Percentiles rank a stretch among this genome's conserved stretches.
phyloP scores from a whole-genome alignment of 2,113 vertebrate species.

The Carassius gibelio region DNA sequence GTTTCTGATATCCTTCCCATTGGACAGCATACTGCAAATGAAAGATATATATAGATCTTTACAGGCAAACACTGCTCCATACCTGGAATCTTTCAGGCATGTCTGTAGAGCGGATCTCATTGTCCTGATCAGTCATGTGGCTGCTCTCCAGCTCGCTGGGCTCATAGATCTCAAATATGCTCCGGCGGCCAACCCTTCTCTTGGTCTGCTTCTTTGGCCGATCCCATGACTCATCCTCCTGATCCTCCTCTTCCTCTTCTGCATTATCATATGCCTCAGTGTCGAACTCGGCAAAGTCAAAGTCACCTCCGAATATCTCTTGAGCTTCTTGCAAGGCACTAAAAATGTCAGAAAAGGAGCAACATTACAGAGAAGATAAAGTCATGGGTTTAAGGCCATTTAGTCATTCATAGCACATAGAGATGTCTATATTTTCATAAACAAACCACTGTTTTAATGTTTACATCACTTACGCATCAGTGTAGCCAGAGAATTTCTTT shows the following conservation, averaged over 20 bases:
- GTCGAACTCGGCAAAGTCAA: constrained; percentile 96
- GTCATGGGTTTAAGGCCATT: not conserved
- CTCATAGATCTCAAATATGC: constrained; percentile 98
- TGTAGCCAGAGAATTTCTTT: constrained; percentile 95
- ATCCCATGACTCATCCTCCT: constrained; percentile 89
- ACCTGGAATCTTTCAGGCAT: constrained; percentile 99
- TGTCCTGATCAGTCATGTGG: constrained; percentile 97
- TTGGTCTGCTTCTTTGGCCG: constrained; percentile 93
- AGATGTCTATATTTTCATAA: not conserved
- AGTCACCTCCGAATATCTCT: constrained; percentile 97
- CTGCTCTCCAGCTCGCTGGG: constrained; percentile 98
- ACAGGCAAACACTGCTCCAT: constrained; percentile 31
- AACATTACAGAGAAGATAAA: not conserved
- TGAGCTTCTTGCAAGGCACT: constrained; percentile 97
- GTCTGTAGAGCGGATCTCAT: constrained; percentile 95
- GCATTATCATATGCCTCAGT: constrained; percentile 91
- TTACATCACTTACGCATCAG: constrained; percentile 87
- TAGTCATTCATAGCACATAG: not conserved
- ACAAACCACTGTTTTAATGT: not conserved
- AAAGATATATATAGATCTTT: not conserved
- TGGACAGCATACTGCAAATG: not conserved
- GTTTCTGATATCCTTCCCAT: too few species aligned
- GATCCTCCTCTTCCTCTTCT: constrained; percentile 94
- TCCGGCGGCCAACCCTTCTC: constrained; percentile 90
- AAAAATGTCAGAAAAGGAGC: not conserved